Evolutionary conservation across 1,140 invertebrate genomes (phyloP).

Genomic region (Dinoponera quadriceps): DNA sequence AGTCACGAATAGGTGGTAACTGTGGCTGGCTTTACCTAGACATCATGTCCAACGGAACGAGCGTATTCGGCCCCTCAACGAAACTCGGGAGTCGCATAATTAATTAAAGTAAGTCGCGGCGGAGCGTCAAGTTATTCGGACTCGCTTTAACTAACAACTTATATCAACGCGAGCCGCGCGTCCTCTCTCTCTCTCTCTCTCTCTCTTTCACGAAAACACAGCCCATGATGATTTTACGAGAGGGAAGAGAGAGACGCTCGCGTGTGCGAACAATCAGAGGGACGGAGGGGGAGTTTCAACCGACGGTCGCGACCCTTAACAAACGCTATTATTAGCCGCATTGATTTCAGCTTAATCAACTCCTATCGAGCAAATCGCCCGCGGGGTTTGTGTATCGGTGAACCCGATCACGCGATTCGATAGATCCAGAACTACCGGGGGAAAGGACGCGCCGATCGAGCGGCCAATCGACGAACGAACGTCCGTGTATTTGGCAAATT

Average conservation of each 20-base stretch:
- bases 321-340: slow-evolving; percentile 56
- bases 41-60: slow-evolving; percentile 43
- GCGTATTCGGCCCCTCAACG: too few species aligned
- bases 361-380: slow-evolving; percentile 50
- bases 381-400: slow-evolving; percentile 35
- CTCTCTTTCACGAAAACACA: too few species aligned
- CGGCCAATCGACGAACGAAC: slow-evolving; percentile 19
- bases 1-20: slow-evolving; percentile 47
- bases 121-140: slow-evolving; percentile 25
- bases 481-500: slow-evolving; percentile 54
- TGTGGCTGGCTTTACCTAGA: slow-evolving; percentile 29
- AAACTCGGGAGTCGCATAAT: slow-evolving; percentile 37
- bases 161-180: not conserved
- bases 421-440: slow-evolving; percentile 14
- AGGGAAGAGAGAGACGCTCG: too few species aligned
- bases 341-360: slow-evolving; percentile 58
- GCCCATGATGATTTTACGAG: too few species aligned
- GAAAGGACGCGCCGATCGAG: slow-evolving; percentile 45
- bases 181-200: slow-evolving; percentile 5
- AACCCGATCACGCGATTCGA: slow-evolving; percentile 57
- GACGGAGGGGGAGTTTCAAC: not conserved
- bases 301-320: slow-evolving; percentile 41
- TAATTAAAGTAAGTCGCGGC: slow-evolving; percentile 51
- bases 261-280: too few species aligned
- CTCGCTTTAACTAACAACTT: slow-evolving; percentile 32